Percentiles rank a stretch among this genome's conserved stretches.
Evolutionary conservation across 2,113 vertebrate species (phyloP).

Genomic region (Semicossyphus pulcher): DNA sequence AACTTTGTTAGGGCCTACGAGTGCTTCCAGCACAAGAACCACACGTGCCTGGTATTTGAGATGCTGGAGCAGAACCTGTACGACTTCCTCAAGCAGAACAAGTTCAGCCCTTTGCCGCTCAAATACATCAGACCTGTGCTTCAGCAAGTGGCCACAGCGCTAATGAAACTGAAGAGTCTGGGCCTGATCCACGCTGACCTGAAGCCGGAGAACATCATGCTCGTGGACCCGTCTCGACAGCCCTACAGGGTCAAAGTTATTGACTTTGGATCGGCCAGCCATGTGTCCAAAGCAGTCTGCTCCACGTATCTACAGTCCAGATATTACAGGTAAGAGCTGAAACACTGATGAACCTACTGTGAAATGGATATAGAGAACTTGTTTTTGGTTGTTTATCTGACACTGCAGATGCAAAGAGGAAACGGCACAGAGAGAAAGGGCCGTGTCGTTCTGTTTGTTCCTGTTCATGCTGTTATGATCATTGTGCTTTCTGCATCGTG

Average conservation of each 20-base stretch:
- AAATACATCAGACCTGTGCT: slow-evolving; percentile 97
- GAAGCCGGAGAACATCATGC: slow-evolving; percentile 99
- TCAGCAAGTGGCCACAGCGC: slow-evolving; percentile 96
- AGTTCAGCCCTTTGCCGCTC: slow-evolving; percentile 98
- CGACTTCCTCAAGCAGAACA: slow-evolving; percentile 99
- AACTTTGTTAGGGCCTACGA: slow-evolving; percentile 98
- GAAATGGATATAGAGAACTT: neutral
- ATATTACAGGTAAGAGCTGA: slow-evolving; percentile 95
- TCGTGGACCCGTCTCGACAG: slow-evolving; percentile 96
- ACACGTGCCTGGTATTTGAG: slow-evolving; percentile 99
- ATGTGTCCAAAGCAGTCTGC: slow-evolving; percentile 98
- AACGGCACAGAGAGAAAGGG: neutral
- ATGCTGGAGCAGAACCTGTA: slow-evolving; percentile 99
- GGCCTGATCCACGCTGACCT: slow-evolving; percentile 98
- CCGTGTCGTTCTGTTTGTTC: slow-evolving; percentile 4
- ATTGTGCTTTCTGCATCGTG: slow-evolving; percentile 35
- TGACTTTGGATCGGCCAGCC: slow-evolving; percentile 98
- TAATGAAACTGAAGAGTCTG: slow-evolving; percentile 98
- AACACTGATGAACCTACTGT: neutral
- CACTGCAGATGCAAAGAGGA: neutral
- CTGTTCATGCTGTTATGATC: slow-evolving; percentile 9
- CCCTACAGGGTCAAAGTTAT: slow-evolving; percentile 99
- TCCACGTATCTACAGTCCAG: slow-evolving; percentile 98
- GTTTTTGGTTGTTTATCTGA: neutral
- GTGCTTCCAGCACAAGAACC: slow-evolving; percentile 99